Evolutionary conservation across 1,140 invertebrate species (phyloP).

Genomic region (Conus ventricosus): DNA sequence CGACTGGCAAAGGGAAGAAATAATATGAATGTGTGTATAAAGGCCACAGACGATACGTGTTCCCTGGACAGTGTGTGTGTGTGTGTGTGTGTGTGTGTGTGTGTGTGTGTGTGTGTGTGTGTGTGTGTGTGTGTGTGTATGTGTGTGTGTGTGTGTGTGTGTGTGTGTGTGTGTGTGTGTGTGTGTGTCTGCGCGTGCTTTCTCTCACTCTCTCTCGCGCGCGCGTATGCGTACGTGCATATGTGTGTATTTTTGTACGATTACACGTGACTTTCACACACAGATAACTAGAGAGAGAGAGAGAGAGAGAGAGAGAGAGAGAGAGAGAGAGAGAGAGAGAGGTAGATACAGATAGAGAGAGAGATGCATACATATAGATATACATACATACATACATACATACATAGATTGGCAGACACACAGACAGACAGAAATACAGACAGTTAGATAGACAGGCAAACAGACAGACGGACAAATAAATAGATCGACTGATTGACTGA

Average conservation of each 20-base stretch:
- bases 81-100: no score
- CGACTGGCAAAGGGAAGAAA: no score
- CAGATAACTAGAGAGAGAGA: background rate
- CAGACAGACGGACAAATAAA: background rate
- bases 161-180: constrained; percentile 17
- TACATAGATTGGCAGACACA: background rate
- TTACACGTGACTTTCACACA: background rate
- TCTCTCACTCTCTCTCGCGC: background rate
- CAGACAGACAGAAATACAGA: background rate
- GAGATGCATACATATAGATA: background rate
- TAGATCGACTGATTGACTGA: background rate
- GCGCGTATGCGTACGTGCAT: background rate
- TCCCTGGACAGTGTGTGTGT: background rate
- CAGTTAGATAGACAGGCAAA: background rate
- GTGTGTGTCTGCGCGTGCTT: background rate
- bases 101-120: no score
- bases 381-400: background rate
- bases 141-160: constrained; percentile 19
- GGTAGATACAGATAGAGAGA: background rate
- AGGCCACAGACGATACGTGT: background rate
- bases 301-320: background rate
- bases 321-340: background rate
- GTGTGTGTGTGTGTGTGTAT: constrained; percentile 19
- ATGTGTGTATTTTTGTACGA: background rate
- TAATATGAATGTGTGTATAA: no score